phyloP scores from a whole-genome alignment of 2,113 vertebrate genomes.

The Arizona elegans region DNA sequence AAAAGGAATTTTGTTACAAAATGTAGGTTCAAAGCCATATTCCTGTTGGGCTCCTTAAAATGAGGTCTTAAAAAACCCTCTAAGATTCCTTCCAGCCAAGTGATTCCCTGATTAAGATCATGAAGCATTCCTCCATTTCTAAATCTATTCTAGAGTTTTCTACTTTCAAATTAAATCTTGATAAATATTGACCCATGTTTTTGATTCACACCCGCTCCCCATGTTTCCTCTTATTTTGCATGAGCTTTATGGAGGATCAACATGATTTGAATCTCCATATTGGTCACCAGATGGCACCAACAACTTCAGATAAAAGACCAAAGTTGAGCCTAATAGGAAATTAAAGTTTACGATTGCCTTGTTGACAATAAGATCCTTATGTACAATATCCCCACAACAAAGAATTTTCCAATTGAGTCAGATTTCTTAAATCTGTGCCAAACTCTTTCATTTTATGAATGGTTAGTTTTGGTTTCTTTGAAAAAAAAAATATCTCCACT shows the following conservation, averaged over 20 bases:
- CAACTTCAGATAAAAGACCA: not conserved
- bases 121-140: not conserved
- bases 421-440: not conserved
- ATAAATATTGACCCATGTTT: not conserved
- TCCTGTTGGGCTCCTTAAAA: not conserved
- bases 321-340: not conserved
- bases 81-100: not conserved
- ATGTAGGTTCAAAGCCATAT: not conserved
- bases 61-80: not conserved
- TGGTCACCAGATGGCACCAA: slow-evolving; percentile 35
- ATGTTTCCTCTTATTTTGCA: not conserved
- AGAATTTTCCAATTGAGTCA: not conserved
- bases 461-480: not conserved
- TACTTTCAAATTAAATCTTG: not conserved
- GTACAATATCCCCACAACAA: not conserved
- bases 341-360: not conserved
- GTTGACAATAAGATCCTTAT: not conserved
- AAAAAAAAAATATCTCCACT: accelerated
- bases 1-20: not conserved
- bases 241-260: not conserved
- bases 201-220: not conserved
- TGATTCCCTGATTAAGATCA: not conserved
- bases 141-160: not conserved
- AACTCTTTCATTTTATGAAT: not conserved
- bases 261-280: not conserved